Base-by-base conservation (phyloP, 2,888 invertebrate species). In the Volucella inanis region DNA sequence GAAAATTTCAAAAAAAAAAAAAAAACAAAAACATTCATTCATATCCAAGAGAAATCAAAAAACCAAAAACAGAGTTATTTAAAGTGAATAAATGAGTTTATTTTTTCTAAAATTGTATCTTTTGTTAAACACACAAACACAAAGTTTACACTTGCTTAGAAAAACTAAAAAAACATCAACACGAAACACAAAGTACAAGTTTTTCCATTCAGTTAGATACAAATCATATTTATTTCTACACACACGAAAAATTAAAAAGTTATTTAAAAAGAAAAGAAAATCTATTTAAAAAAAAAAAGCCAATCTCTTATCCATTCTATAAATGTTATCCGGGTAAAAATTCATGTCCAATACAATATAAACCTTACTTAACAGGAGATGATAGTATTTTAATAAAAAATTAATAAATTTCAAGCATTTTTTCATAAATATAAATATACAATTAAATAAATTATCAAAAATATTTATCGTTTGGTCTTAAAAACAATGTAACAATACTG, bases 401-500 rank as follows among this genome's bases (percentile, higher is more conserved):
- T 1, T n/a, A n/a, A n/a, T n/a, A n/a, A n/a, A n/a, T 8, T 61
- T 12, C 18, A 61, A 12, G 12, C 11, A 12, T 39, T 39, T 39
- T 57, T 6, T 14, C 38, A 14, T 10, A 61, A 15, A 55, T 31
- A 9, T 15, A 43, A 45, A 54, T 67, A 22, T 14, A 8, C 22
- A 54, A 12, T 8, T 47, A 65, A 39, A 12, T 9, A 65, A 55
- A 67, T 14, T 15, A 11, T 39, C 3, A 15, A 8, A n/a, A 50
- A n/a, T 18, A 64, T 50, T 50, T 11, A 41, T 9, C 45, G 3
- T 38, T 59, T 67, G 52, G 57, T 65, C 76, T 31, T 31, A 31
- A 47, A 62, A 64, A 72, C 45, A 52, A 83, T 87, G 88, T 86
- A 88, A 89, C 89, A 90, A 89, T 59, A 82, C 87, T 88, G 89